Conservation (phyloP, 2,797 vertebrate genomes). For the Megalops cyprinoides region DNA sequence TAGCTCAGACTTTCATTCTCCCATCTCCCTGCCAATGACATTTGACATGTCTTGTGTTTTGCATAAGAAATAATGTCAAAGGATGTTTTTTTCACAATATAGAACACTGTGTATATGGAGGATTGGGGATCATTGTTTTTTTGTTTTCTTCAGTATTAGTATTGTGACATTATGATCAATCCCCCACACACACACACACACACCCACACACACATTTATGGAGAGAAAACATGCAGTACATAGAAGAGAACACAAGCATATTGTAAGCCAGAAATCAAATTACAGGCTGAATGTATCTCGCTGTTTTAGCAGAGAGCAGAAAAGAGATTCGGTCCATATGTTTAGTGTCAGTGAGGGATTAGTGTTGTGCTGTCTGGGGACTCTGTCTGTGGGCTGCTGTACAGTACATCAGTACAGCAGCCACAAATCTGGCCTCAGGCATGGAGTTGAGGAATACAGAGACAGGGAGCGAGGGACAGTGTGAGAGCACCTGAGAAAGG, state of each 20-base stretch:
- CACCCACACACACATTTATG: background rate
- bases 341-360: constrained; percentile 68
- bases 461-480: constrained; percentile 38
- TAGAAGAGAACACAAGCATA: constrained; percentile 53
- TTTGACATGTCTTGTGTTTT: too few species aligned
- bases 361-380: background rate
- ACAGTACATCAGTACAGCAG: background rate
- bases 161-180: background rate
- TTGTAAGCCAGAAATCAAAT: constrained; percentile 68
- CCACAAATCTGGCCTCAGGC: background rate
- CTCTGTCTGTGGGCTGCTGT: background rate
- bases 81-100: too few species aligned
- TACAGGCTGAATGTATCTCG: constrained; percentile 64
- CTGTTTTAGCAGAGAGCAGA: constrained; percentile 59
- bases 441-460: constrained; percentile 32
- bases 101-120: too few species aligned
- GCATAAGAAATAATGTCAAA: too few species aligned
- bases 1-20: background rate
- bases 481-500: background rate
- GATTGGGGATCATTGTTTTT: background rate
- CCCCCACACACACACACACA: constrained; percentile 1
- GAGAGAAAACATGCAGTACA: background rate
- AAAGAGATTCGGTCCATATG: constrained; percentile 71
- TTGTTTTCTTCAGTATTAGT: background rate
- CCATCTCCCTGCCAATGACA: too few species aligned